Conservation (phyloP, 2,888 invertebrate genomes). For the Tholera decimalis region DNA sequence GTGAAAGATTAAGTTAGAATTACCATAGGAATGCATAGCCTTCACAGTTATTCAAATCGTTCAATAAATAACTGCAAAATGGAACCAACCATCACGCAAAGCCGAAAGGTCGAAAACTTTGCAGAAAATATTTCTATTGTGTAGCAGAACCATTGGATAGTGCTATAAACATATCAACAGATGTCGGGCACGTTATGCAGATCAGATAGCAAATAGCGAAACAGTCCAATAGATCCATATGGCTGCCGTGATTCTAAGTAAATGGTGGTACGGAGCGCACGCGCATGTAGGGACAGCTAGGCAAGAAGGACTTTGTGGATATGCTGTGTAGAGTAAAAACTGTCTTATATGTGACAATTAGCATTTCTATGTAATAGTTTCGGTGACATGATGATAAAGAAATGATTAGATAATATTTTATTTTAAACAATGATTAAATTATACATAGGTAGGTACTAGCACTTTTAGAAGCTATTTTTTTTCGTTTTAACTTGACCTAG, state of each 20-base stretch:
- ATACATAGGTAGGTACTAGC: too few relatives aligned
- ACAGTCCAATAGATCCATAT: slow-evolving; percentile 54
- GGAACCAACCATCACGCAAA: slow-evolving; percentile 9
- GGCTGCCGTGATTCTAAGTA: slow-evolving; percentile 30
- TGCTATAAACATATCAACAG: slow-evolving; percentile 37
- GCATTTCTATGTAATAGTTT: not conserved
- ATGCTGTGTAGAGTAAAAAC: slow-evolving; percentile 5
- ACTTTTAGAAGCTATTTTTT: too few relatives aligned
- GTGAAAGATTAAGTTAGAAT: slow-evolving; percentile 9
- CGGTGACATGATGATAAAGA: too few relatives aligned
- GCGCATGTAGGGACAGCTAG: slow-evolving; percentile 15
- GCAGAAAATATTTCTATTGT: slow-evolving; percentile 23
- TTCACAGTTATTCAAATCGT: slow-evolving; percentile 28
- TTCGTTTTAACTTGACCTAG: too few relatives aligned
- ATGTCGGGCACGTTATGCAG: slow-evolving; percentile 40
- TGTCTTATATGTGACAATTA: not conserved
- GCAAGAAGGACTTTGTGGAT: not conserved
- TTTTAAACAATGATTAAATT: too few relatives aligned
- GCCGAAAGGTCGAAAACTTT: slow-evolving; percentile 18
- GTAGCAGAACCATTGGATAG: slow-evolving; percentile 1
- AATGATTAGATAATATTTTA: too few relatives aligned
- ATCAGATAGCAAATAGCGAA: slow-evolving; percentile 54
- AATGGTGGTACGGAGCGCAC: slow-evolving; percentile 30
- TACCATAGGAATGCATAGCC: slow-evolving; percentile 21
- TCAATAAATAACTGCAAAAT: slow-evolving; percentile 22